Conservation (phyloP, 2,113 vertebrate species). For the Plotosus lineatus region DNA sequence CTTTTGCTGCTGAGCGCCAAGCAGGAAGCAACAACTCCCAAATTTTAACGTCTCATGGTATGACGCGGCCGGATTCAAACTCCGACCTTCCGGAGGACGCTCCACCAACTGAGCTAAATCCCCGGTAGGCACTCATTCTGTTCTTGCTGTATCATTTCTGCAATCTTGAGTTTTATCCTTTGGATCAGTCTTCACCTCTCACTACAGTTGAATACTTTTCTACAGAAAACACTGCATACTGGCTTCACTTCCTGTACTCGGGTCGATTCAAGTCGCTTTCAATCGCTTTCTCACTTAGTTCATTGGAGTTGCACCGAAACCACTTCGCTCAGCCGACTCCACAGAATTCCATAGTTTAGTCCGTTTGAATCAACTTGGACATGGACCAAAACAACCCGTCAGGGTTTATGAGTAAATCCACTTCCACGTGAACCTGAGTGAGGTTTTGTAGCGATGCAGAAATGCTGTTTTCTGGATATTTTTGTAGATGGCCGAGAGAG, state of each 20-base stretch:
- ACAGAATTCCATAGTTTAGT: not conserved
- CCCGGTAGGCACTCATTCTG: too few species aligned
- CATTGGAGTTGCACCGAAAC: not conserved
- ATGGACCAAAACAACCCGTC: not conserved
- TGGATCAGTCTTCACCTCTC: not conserved
- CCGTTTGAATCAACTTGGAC: not conserved
- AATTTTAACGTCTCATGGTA: too few species aligned
- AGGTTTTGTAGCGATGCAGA: not conserved
- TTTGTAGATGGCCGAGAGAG: not conserved
- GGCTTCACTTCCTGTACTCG: not conserved
- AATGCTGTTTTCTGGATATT: not conserved
- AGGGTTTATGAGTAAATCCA: not conserved
- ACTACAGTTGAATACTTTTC: not conserved
- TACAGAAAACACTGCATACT: not conserved
- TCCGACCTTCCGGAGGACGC: too few species aligned
- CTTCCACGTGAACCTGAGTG: not conserved
- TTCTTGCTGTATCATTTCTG: not conserved
- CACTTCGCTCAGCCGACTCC: not conserved
- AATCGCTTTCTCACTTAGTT: not conserved
- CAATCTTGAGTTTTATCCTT: not conserved
- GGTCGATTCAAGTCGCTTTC: not conserved
- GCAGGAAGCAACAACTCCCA: too few species aligned
- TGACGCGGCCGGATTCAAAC: too few species aligned
- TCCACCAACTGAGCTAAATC: too few species aligned
- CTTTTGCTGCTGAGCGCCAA: too few species aligned